A percentile compares a stretch with the other conserved stretches of the same genome.
phyloP scores from a whole-genome alignment of 2,797 vertebrate species.

The Tamandua tetradactyla region DNA sequence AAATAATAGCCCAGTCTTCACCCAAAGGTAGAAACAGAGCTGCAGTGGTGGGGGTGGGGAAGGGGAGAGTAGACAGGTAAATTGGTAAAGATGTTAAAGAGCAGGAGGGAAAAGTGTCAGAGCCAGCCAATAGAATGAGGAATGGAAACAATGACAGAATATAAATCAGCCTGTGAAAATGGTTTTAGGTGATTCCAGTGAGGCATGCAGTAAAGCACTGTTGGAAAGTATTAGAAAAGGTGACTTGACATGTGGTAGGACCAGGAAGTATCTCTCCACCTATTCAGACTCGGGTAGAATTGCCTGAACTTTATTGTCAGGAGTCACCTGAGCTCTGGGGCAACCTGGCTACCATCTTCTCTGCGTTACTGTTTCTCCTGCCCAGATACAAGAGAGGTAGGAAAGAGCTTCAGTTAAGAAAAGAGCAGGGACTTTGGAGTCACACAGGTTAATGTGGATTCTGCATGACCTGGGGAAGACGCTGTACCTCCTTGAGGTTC shows the following conservation, averaged over 20 bases:
- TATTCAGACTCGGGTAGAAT: neutral
- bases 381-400: neutral
- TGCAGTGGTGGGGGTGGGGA: neutral
- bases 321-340: neutral
- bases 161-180: too few relatives aligned
- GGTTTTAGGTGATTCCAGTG: neutral
- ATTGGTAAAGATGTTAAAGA: neutral
- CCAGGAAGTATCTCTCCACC: neutral
- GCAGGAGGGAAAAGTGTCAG: neutral
- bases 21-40: neutral
- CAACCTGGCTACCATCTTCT: neutral
- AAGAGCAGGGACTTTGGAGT: neutral
- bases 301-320: neutral
- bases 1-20: conserved; percentile 10
- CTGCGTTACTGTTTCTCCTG: neutral
- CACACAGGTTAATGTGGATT: neutral
- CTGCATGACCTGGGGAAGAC: neutral
- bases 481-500: neutral
- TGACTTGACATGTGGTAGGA: neutral
- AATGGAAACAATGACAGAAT: neutral
- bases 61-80: too few relatives aligned
- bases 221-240: neutral
- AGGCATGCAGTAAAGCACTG: neutral
- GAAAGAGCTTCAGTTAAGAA: neutral
- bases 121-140: neutral